Base-by-base conservation (phyloP, 2,888 invertebrate genomes). In the Rhaphigaster nebulosa region DNA sequence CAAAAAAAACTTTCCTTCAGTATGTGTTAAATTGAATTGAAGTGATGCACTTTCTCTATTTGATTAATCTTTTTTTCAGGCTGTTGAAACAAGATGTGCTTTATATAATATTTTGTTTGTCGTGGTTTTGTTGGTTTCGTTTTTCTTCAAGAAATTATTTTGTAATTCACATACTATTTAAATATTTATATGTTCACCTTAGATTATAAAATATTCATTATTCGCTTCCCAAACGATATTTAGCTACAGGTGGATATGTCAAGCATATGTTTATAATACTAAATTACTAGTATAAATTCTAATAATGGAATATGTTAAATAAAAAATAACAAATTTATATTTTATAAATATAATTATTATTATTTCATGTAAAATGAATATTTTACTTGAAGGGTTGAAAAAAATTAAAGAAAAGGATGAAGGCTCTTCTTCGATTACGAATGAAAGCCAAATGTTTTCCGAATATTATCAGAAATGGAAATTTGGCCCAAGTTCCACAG, bases 391-490 rank as follows among this genome's bases (percentile, higher is more conserved):
- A 26, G 84, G 84, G n/a, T 50, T 84, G 45, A 2, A 41, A n/a
- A 84, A 84, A 10, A 18, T 84, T n/a, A 45, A 26, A 84, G 45
- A 26, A 23, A 45, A 50, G 3, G 45, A 45, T n/a, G 23, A 45
- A 26, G 26, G 38, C 20, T 0, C 20, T 38, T 76, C 70, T 34
- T 38, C 20, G 20, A 2, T 76, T 38, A 8, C 38, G 20, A 38
- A 45, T 29, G 91, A 91, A 88, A 45, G 52, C 4, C 76, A 91
- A 41, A 80, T 87, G 13, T 92, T 92, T 65, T 65, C 45, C 8
- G 80, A 87, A 13, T 91, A 87, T 70, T 92, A 91, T 89, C 18
- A 88, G n/a, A 84, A 91, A 41, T 92, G 91, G 91, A 91, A 90
- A 52, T 70, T 76, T 38, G 88, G 90, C 45, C 84, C 80, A 45